These are phyloP conservation scores for Argyresthia goedartella DNA, from an alignment of 2,888 invertebrate species.

Conservation along the genomic window DNA sequence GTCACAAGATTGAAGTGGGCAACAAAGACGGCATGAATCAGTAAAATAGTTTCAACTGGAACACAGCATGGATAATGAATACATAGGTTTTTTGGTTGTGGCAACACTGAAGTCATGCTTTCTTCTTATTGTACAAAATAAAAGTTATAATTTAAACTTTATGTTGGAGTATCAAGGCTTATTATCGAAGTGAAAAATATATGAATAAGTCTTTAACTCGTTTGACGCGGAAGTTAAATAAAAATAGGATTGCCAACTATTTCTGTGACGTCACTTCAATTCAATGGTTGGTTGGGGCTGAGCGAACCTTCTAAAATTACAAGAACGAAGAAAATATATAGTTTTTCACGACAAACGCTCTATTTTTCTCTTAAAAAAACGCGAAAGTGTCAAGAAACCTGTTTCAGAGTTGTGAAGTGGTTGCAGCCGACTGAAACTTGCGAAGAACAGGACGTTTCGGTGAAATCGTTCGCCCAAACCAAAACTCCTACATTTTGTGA, in stretches of 20 bases:
- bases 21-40: no score
- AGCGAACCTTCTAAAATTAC: conserved; percentile 64
- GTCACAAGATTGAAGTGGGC: no score
- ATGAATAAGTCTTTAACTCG: conserved; percentile 40
- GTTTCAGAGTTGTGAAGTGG: conserved; percentile 35
- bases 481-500: conserved; percentile 35
- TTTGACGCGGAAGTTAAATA: conserved; percentile 55
- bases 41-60: neutral
- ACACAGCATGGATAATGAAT: neutral
- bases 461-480: neutral
- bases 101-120: conserved; percentile 31
- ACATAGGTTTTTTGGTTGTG: conserved; percentile 8
- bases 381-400: conserved; percentile 38
- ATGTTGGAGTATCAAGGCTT: conserved; percentile 26
- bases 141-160: conserved; percentile 35
- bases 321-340: conserved; percentile 45
- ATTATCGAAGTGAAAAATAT: conserved; percentile 28
- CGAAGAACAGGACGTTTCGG: neutral
- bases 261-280: conserved; percentile 62
- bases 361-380: conserved; percentile 31
- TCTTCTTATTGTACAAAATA: conserved; percentile 28
- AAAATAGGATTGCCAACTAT: conserved; percentile 70
- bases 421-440: conserved; percentile 1
- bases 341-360: conserved; percentile 42
- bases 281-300: conserved; percentile 25